Evolutionary conservation across 2,888 invertebrate species (phyloP).

Genomic region (Oscheius myriophilus): DNA sequence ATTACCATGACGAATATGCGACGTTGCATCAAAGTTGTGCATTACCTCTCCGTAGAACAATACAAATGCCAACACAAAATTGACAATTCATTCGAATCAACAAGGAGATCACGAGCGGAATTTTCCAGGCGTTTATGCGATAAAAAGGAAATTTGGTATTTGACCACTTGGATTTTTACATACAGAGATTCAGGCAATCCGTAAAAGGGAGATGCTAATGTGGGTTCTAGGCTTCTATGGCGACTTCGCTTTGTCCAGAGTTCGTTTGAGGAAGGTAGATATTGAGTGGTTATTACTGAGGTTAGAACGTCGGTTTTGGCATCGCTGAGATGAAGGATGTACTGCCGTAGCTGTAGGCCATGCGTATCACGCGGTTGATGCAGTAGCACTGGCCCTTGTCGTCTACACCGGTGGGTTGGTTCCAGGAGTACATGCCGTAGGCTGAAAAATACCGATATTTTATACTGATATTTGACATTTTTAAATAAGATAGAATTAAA

Average conservation of each 20-base stretch:
- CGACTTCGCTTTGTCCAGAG: neutral
- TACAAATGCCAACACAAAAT: too few relatives aligned
- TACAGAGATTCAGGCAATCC: conserved; percentile 26
- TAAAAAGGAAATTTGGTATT: neutral
- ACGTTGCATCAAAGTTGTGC: too few relatives aligned
- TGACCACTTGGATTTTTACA: conserved; percentile 1
- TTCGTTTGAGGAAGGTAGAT: too few relatives aligned
- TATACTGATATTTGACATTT: too few relatives aligned
- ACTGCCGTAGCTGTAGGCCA: conserved; percentile 24
- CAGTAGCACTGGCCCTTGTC: conserved; percentile 28
- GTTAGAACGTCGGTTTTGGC: conserved; percentile 24
- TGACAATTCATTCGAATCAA: too few relatives aligned
- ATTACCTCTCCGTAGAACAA: too few relatives aligned
- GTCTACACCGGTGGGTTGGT: conserved; percentile 5
- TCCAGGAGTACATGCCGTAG: conserved; percentile 25
- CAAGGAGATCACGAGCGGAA: conserved; percentile 16
- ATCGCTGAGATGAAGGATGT: conserved; percentile 24
- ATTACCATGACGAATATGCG: too few relatives aligned
- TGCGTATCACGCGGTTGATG: conserved; percentile 19
- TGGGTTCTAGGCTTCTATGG: conserved; percentile 11
- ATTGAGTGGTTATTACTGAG: neutral
- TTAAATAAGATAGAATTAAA: too few relatives aligned
- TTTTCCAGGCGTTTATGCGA: conserved; percentile 2
- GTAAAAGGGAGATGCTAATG: conserved; percentile 8
- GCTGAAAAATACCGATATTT: conserved; percentile 10